Evolutionary conservation across 2,113 vertebrate genomes (phyloP), one percentile per base, ranked within the genome.

Genomic region (Columba livia): DNA sequence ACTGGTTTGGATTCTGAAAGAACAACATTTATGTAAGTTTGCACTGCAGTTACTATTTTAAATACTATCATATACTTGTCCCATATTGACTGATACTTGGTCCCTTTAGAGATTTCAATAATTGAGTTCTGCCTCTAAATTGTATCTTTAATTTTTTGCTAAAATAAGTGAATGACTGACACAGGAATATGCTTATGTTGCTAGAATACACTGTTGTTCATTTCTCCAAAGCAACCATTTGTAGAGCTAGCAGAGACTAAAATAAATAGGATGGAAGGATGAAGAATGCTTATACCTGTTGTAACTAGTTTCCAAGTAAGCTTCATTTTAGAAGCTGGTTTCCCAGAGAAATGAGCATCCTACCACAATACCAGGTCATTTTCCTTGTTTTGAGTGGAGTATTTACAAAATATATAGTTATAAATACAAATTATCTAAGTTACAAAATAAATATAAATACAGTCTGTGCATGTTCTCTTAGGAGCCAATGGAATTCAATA

Each of bases 251-350:
- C 60, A 95, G 93, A 93, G 60, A 91, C 92, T 96, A 95, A 97
- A 47, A 97, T 95, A 96, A 98, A 97, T 95, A 96, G 96, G 94
- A 94, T 83, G 36, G 71, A 97, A 96, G 78, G 80, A 94, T 56
- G 85, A 61, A 96, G 61, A 94, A 73, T 88, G 58, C 77, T 85
- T 92, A 96, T 83, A 97, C 92, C 94, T 97, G 75, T 88, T 96
- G 54, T 79, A 93, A 94, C 64, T 83, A 83, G 95, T 96, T 96
- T 95, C 92, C 62, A 92, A 83, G 57, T 36, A 61, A 89, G 26
- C 57, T 96, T 96, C 82, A 72, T n/a, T 69, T 91, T 67, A 72
- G 83, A 78, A 97, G 72, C 44, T 62, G 67, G 12, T 51, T 95
- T 96, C 93, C 64, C 75, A 64, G 53, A 75, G 47, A 93, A 93